Evolutionary conservation across 2,113 vertebrate genomes (phyloP).

Genomic region (Motacilla tschutschensis): DNA sequence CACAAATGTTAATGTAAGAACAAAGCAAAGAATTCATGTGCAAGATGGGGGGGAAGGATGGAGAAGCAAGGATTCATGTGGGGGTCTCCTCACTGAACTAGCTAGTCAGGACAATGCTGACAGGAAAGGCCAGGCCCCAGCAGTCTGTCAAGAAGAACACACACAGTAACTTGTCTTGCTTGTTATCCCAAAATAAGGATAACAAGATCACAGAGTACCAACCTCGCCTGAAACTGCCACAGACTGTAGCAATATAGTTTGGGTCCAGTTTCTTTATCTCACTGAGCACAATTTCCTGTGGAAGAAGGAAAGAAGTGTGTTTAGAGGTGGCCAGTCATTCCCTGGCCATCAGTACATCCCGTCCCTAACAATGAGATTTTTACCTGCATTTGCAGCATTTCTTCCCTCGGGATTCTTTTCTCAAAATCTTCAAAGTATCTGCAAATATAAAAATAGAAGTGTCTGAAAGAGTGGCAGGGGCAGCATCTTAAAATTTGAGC

Average conservation of each 20-base stretch:
- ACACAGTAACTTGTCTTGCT: background rate
- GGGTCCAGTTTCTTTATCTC: conserved; percentile 81
- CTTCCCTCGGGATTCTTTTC: conserved; percentile 91
- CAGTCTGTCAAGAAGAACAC: background rate
- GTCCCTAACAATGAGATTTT: background rate
- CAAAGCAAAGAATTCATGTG: background rate
- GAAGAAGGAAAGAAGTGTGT: background rate
- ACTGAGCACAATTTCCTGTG: conserved; percentile 81
- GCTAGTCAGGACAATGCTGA: background rate
- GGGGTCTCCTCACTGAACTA: background rate
- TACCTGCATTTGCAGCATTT: conserved; percentile 97
- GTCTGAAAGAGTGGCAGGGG: background rate
- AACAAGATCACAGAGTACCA: background rate
- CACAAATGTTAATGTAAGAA: background rate
- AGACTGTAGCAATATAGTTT: conserved; percentile 92
- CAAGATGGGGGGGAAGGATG: no score
- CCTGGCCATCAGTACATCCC: background rate
- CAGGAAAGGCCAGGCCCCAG: background rate
- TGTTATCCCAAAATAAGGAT: background rate
- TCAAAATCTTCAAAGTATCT: conserved; percentile 99
- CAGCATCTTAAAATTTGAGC: background rate
- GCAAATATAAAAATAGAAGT: background rate
- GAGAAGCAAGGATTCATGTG: background rate
- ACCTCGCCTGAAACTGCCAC: conserved; percentile 97
- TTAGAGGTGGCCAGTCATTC: background rate